phyloP scores from a whole-genome alignment of 2,113 vertebrate genomes.

The Ariopsis seemanni region DNA sequence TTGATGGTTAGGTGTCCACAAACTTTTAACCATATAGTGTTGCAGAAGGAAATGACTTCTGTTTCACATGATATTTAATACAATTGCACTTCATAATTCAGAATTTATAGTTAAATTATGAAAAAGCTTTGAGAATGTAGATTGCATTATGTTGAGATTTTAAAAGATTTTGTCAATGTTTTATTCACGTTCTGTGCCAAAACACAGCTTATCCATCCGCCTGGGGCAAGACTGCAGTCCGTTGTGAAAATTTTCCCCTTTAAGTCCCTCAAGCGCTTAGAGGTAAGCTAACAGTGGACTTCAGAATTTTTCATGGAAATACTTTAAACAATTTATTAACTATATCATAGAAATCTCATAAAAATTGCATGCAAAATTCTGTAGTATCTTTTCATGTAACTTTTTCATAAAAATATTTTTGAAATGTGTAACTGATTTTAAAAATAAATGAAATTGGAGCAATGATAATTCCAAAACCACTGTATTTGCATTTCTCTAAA shows the following conservation, averaged over 20 bases:
- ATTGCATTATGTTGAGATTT: no score
- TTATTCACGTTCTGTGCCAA: conserved; percentile 10
- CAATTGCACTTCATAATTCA: no score
- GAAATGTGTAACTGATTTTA: not conserved
- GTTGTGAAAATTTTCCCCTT: conserved; percentile 93
- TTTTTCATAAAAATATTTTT: not conserved
- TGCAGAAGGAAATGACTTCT: no score
- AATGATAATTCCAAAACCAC: not conserved
- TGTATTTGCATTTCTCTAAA: not conserved
- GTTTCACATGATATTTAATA: no score
- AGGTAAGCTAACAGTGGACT: conserved; percentile 71
- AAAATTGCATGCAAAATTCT: not conserved
- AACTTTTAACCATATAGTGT: no score
- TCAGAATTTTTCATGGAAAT: not conserved
- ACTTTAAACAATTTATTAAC: not conserved
- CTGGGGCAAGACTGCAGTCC: conserved; percentile 73
- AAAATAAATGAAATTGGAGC: not conserved
- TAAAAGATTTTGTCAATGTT: not conserved
- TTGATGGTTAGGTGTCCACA: no score
- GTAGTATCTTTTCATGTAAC: not conserved
- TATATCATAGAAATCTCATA: not conserved
- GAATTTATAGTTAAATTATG: no score
- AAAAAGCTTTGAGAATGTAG: no score
- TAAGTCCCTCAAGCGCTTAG: conserved; percentile 87
- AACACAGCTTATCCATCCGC: conserved; percentile 79